Conservation (phyloP, 2,888 invertebrate species). For the Pheosia gnoma region DNA sequence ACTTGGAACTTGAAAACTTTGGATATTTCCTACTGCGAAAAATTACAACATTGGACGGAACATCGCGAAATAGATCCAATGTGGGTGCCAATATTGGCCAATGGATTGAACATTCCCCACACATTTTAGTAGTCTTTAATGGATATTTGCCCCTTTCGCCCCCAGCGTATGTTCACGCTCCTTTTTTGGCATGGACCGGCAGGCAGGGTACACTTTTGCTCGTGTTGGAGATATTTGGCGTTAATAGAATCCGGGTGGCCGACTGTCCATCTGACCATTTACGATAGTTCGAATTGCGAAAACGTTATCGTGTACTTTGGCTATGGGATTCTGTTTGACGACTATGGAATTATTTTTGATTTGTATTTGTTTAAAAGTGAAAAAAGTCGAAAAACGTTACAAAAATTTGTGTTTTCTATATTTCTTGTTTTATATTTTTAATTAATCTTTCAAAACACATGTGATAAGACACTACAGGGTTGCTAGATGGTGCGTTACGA, state of each 20-base stretch:
- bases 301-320: constrained; percentile 28
- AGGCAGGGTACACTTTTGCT: constrained; percentile 47
- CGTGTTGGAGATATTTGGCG: constrained; percentile 54
- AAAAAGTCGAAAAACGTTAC: no score
- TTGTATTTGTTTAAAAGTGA: no score
- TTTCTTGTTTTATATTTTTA: no score
- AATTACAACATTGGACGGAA: no score
- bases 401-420: no score
- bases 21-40: no score
- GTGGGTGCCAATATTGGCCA: not conserved
- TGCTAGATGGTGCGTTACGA: no score
- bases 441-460: no score
- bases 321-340: constrained; percentile 11
- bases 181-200: constrained; percentile 30
- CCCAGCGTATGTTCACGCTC: constrained; percentile 21
- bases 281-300: constrained; percentile 30
- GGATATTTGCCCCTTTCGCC: constrained; percentile 43
- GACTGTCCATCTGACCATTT: constrained; percentile 19
- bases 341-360: not conserved
- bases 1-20: no score
- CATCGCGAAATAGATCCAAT: no score
- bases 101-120: constrained; percentile 16
- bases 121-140: constrained; percentile 38
- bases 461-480: no score
- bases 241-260: constrained; percentile 51